phyloP scores from a whole-genome alignment of 2,888 invertebrate species.

The Dasysyrphus tricinctus region DNA sequence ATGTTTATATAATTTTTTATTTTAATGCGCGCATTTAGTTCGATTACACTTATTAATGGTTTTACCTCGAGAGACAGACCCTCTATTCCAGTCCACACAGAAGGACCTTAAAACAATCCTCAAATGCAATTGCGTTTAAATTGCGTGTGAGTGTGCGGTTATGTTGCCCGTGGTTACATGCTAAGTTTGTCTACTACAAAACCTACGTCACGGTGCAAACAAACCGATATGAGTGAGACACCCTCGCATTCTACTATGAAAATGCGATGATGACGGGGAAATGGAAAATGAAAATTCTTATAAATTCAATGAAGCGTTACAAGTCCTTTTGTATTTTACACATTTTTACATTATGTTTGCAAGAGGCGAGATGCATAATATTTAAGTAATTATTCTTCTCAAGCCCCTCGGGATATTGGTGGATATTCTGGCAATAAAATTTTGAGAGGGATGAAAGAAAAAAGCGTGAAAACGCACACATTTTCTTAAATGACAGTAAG shows the following conservation, averaged over 20 bases:
- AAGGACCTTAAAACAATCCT: constrained; percentile 34
- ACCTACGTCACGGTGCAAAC: constrained; percentile 31
- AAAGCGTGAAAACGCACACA: constrained; percentile 71
- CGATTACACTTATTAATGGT: constrained; percentile 70
- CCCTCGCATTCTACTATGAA: constrained; percentile 53
- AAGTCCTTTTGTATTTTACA: constrained; percentile 32
- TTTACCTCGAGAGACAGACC: constrained; percentile 24
- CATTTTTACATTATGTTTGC: neutral
- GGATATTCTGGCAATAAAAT: neutral
- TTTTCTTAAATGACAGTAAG: constrained; percentile 71
- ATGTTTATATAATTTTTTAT: constrained; percentile 49
- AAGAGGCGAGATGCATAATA: constrained; percentile 72
- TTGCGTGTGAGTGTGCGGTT: constrained; percentile 72
- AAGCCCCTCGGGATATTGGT: constrained; percentile 57
- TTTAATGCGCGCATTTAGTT: constrained; percentile 68
- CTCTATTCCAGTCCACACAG: constrained; percentile 14
- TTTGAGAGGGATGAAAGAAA: constrained; percentile 25
- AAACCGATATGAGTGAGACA: constrained; percentile 38
- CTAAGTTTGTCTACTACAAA: constrained; percentile 51
- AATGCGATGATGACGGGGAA: constrained; percentile 15
- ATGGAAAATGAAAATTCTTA: constrained; percentile 61
- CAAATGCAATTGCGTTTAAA: constrained; percentile 45
- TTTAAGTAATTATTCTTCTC: constrained; percentile 72
- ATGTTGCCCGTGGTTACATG: constrained; percentile 74
- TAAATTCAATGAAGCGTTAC: constrained; percentile 71